Evolutionary conservation across 1,140 invertebrate genomes (phyloP).

Genomic region (Potamilus streckersoni): DNA sequence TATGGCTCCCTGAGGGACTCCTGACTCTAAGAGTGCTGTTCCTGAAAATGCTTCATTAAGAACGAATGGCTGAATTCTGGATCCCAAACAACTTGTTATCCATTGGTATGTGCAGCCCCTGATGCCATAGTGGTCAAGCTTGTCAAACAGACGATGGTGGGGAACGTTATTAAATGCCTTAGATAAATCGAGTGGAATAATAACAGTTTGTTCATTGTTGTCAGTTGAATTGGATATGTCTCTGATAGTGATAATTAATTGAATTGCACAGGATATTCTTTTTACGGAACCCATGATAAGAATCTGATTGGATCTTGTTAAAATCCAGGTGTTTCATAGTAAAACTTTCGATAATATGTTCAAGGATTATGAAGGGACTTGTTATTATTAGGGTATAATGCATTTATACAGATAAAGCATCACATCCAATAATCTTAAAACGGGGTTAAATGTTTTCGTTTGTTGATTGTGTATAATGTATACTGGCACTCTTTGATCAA

Average conservation of each 20-base stretch:
- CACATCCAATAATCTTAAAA: too few species aligned
- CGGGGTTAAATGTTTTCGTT: too few species aligned
- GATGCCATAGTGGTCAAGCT: slow-evolving; percentile 9
- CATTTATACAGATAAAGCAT: too few species aligned
- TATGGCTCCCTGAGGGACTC: slow-evolving; percentile 11
- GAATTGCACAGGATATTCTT: slow-evolving; percentile 18
- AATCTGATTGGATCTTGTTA: background rate
- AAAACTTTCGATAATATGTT: too few species aligned
- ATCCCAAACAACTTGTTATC: slow-evolving; percentile 19
- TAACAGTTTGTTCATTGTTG: background rate
- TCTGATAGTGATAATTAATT: slow-evolving; percentile 5
- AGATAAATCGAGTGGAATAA: background rate
- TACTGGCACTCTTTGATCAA: too few species aligned
- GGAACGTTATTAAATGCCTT: too few species aligned
- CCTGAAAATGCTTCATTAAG: slow-evolving; percentile 3
- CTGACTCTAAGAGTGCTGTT: slow-evolving; percentile 13
- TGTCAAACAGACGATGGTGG: background rate
- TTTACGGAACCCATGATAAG: slow-evolving; percentile 11
- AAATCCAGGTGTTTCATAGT: background rate
- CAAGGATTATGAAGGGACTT: too few species aligned
- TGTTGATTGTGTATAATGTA: too few species aligned
- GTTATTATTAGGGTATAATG: too few species aligned
- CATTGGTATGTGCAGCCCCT: slow-evolving; percentile 1
- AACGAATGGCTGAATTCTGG: slow-evolving; percentile 17
- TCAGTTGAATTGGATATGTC: slow-evolving; percentile 5